Evolutionary conservation across 2,797 vertebrate species (phyloP).

Genomic region (Emydoidea blandingii): DNA sequence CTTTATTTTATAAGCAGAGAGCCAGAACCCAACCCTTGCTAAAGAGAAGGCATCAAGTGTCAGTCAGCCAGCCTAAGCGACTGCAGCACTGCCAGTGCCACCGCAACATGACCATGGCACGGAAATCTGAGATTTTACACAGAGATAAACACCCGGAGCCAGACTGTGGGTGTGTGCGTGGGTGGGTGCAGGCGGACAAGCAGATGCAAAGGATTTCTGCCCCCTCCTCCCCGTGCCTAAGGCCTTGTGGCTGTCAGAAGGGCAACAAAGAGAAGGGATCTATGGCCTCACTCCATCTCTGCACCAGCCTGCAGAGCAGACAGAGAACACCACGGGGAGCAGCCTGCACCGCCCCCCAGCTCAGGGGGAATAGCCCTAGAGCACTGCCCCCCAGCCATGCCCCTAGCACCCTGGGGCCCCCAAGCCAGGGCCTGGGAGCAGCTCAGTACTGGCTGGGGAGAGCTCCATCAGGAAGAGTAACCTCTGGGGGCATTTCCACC

Average conservation of each 20-base stretch:
- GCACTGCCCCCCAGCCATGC: too few species aligned
- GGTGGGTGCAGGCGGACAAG: not conserved
- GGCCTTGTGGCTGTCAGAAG: not conserved
- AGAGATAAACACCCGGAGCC: not conserved
- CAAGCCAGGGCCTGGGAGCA: too few species aligned
- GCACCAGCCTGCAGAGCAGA: too few species aligned
- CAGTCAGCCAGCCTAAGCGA: not conserved
- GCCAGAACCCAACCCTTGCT: not conserved
- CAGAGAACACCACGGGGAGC: not conserved
- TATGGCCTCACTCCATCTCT: not conserved
- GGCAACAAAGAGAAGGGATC: not conserved
- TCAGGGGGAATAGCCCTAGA: not conserved
- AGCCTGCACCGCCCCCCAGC: not conserved
- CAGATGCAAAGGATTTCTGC: not conserved
- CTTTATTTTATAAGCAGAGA: not conserved
- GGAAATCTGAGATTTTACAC: not conserved
- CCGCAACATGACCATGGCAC: not conserved
- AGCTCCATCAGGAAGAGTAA: not conserved
- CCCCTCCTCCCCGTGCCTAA: too few species aligned
- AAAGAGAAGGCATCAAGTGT: not conserved
- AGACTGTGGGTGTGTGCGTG: not conserved
- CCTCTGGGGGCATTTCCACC: not conserved
- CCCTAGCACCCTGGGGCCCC: not conserved
- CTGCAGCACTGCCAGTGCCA: not conserved
- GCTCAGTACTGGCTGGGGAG: not conserved